Percentiles rank a stretch among this genome's conserved stretches.
phyloP scores from a whole-genome alignment of 2,113 vertebrate genomes.

The Carassius carassius region DNA sequence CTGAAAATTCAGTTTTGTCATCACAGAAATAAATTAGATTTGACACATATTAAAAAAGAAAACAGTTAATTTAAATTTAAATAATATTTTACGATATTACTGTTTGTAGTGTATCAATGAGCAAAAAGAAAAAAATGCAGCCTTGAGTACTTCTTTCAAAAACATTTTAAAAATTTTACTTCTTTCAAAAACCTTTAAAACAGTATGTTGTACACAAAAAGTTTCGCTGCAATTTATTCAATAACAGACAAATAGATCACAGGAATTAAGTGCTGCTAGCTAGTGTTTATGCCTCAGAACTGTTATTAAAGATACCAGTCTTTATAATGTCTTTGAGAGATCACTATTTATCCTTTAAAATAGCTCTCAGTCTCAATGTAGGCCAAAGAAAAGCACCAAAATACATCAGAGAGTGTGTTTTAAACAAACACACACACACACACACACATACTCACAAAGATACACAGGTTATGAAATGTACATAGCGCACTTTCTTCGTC shows the following conservation, averaged over 20 bases:
- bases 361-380: neutral
- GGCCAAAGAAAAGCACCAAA: constrained; percentile 19
- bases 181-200: neutral
- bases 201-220: neutral
- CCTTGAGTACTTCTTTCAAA: neutral
- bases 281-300: neutral
- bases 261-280: neutral
- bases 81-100: too few relatives aligned
- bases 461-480: constrained; percentile 35
- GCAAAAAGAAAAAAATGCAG: neutral
- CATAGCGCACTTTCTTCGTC: neutral
- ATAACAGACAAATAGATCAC: neutral
- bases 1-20: neutral
- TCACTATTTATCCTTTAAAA: neutral
- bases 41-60: too few relatives aligned
- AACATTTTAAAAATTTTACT: neutral
- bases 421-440: neutral
- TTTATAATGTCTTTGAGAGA: neutral
- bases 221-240: neutral
- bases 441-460: neutral
- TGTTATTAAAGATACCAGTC: neutral
- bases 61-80: too few relatives aligned
- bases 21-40: too few relatives aligned
- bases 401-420: constrained; percentile 17
- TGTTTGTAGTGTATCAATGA: neutral